Percentiles rank a stretch among this genome's conserved stretches.
phyloP scores from a whole-genome alignment of 2,113 vertebrate species.

The Thunnus thynnus region DNA sequence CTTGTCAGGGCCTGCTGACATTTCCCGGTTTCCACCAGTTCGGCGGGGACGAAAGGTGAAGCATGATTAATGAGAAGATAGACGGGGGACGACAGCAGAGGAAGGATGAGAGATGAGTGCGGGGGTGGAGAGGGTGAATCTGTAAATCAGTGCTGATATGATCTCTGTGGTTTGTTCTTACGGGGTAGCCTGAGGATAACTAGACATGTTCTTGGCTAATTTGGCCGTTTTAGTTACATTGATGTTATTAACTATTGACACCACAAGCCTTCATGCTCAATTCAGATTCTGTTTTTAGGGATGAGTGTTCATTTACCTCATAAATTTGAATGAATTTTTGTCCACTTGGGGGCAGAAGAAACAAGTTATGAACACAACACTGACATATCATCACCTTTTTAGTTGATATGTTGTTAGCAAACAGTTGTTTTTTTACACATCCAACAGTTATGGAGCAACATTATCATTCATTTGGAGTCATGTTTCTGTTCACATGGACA shows the following conservation, averaged over 20 bases:
- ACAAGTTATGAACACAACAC: no score
- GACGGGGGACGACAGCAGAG: constrained; percentile 12
- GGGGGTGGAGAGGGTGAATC: not conserved
- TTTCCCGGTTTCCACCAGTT: constrained; percentile 36
- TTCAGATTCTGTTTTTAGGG: not conserved
- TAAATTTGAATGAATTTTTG: no score
- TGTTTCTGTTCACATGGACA: no score
- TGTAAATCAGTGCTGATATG: constrained; percentile 16
- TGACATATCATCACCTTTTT: no score
- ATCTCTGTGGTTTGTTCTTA: not conserved
- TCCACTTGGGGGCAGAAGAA: no score
- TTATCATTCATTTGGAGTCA: no score
- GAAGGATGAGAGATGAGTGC: constrained; percentile 10
- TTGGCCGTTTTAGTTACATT: not conserved
- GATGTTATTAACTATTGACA: not conserved
- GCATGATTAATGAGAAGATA: constrained; percentile 61
- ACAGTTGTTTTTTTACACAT: no score
- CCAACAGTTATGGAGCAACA: no score
- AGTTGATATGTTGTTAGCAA: no score
- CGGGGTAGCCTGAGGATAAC: not conserved
- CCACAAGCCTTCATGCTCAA: not conserved
- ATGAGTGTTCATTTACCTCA: no score
- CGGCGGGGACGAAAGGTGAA: constrained; percentile 45
- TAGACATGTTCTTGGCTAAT: not conserved
- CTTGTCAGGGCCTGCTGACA: constrained; percentile 37